phyloP scores from a whole-genome alignment of 2,888 invertebrate genomes.

The Calliphora vomitoria region DNA sequence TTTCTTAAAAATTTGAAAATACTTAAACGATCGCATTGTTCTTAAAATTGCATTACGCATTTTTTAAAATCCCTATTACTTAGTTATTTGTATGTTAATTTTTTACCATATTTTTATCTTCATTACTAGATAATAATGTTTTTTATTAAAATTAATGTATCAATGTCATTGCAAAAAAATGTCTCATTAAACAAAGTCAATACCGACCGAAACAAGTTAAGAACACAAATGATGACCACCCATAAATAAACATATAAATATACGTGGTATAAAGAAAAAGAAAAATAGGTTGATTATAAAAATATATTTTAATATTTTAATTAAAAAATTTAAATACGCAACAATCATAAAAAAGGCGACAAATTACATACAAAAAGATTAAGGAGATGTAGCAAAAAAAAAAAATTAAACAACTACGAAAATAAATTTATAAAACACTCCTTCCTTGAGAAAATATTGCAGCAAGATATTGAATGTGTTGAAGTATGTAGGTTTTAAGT shows the following conservation, averaged over 20 bases:
- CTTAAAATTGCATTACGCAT: too few species aligned
- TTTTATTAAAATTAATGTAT: conserved; percentile 1
- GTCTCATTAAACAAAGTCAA: conserved; percentile 18
- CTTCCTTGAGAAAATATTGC: conserved; percentile 66
- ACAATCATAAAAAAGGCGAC: conserved; percentile 20
- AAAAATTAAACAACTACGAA: conserved; percentile 7
- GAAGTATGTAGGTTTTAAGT: conserved; percentile 26
- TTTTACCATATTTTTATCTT: too few species aligned
- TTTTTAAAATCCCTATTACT: too few species aligned
- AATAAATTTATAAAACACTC: conserved; percentile 57
- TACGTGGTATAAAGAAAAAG: not conserved
- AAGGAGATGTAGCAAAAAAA: conserved; percentile 28
- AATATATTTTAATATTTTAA: conserved; percentile 59
- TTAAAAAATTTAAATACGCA: conserved; percentile 59
- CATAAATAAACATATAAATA: conserved; percentile 45
- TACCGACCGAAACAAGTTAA: conserved; percentile 1
- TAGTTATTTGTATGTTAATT: too few species aligned
- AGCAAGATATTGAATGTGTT: not conserved
- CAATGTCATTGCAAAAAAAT: conserved; percentile 42
- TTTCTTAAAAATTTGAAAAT: too few species aligned
- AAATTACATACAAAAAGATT: conserved; percentile 41
- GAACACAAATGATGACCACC: conserved; percentile 26
- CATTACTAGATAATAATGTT: not conserved
- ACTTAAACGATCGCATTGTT: too few species aligned
- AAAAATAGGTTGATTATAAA: conserved; percentile 52